Conservation (phyloP, 2,113 vertebrate genomes). For the Chlamydotis undulata region DNA sequence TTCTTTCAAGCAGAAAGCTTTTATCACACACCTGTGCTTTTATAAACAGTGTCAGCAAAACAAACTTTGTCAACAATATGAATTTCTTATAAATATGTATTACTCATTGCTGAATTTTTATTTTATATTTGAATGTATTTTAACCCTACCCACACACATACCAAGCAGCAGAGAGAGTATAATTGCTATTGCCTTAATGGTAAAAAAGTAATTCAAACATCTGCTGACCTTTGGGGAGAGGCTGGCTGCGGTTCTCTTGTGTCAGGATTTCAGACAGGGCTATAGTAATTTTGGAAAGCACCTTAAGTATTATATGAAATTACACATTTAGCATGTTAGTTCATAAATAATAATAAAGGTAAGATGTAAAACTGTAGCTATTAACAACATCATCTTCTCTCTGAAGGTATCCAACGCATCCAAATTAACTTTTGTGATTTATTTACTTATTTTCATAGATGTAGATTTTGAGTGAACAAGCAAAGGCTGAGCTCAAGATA, state of each 20-base stretch:
- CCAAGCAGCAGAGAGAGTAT: neutral
- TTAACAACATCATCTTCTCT: neutral
- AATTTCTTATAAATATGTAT: neutral
- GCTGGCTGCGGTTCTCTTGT: neutral
- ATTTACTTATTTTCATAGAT: conserved; percentile 9
- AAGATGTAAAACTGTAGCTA: neutral
- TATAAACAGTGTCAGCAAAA: conserved; percentile 19
- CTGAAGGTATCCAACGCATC: neutral
- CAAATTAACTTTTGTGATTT: conserved; percentile 43
- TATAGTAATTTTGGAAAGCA: neutral
- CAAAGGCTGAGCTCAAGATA: neutral
- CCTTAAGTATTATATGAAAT: neutral
- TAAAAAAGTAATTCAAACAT: neutral
- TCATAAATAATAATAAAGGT: neutral
- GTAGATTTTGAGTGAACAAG: neutral
- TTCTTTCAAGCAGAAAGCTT: neutral
- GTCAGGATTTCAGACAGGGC: neutral
- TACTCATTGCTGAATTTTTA: neutral
- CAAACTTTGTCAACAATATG: neutral
- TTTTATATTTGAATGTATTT: neutral
- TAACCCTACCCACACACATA: neutral
- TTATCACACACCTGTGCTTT: conserved; percentile 34
- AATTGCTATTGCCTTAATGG: neutral
- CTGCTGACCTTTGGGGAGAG: neutral
- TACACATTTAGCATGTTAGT: neutral